Base-by-base conservation (phyloP, 1,140 invertebrate species). In the Zaprionus davidi region DNA sequence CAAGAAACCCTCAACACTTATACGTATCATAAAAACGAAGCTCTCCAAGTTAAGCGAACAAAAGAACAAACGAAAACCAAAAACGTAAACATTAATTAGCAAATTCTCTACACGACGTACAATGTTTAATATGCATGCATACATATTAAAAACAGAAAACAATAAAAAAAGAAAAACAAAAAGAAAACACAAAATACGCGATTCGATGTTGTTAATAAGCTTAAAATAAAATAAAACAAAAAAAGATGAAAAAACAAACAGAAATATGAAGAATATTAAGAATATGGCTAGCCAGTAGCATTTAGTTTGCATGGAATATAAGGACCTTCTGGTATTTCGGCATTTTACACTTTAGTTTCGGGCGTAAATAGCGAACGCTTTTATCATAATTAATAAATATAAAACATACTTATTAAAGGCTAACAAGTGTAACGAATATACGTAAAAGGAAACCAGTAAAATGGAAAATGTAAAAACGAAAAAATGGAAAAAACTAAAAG, bases 161-260 rank as follows among this genome's bases (percentile, higher is more conserved):
- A 66, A 71, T 51, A 67, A 77, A 26, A 26, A 60, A 28, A 68
- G 17, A 77, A 26, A 60, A 36, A 68, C n/a, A 6, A 41, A 63
- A 65, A 75, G 26, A 28, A 70, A 59, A 59, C 38, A 51, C 51
- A 70, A 71, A 65, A 78, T 73, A 90, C 72, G 85, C 85, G 78
- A 90, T 76, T 90, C 81, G 85, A 85, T 90, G 86, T 90, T 90
- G 85, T 90, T 90, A 86, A 90, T 90, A 90, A 90, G 85, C 85
- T 90, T 90, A 90, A 74, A 31, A 22, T 41, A 68, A 58, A 68
- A 60, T 4, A 38, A 24, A 60, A 41, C 15, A 59, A 24, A 17
- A 2, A 67, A 44, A 67, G 12, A 46, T 17, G 1, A 51, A 24
- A 51, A 24, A 31, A 68, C 12, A 57, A n/a, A 3, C 34, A 46